Evolutionary conservation across 2,797 vertebrate species (phyloP), one percentile per base, ranked within the genome.

Genomic region (Amazona finschi): DNA sequence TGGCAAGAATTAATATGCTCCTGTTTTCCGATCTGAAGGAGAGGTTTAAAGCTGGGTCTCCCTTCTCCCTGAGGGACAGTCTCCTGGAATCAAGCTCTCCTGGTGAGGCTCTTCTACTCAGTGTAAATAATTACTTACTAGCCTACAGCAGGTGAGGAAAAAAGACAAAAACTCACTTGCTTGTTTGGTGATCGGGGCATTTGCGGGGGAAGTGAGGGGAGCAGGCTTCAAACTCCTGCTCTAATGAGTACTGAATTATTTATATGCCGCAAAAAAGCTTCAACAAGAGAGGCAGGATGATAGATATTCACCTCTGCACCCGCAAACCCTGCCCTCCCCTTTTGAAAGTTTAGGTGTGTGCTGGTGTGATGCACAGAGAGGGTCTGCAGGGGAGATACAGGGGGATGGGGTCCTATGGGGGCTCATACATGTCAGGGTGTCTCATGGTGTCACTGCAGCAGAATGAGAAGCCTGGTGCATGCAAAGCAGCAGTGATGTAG

Each of bases 231-330:
- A 87, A 89, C 75, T 89, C 75, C 65, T 91, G 67, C 69, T 92
- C 21, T 95, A 65, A 83, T 89, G 76, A 94, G 83, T 78, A 92
- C 3, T 93, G 94, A 80, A 94, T 95, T 91, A 94, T 94, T 96
- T 83, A 88, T 86, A 46, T 9, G 66, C 16, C 1, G 4, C 38
- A 52, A 65, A 77, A 83, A 46, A 94, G 49, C 41, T 93, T 75
- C 87, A 69, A 5, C 61, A 65, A 69, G 72, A 64, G 65, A 80
- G 78, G 31, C 49, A 74, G 72, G 38, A n/a, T 91, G 73, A 80
- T 8, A 81, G 71, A 47, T 65, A 80, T 58, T 84, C 72, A 83
- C 44, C 44, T 52, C 67, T 15, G 28, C 75, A 33, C 21, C 33
- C 33, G 25, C 8, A 5, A 64, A 64, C 61, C 16, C 44, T 80